phyloP scores from a whole-genome alignment of 1,140 invertebrate genomes.

The Physella acuta region DNA sequence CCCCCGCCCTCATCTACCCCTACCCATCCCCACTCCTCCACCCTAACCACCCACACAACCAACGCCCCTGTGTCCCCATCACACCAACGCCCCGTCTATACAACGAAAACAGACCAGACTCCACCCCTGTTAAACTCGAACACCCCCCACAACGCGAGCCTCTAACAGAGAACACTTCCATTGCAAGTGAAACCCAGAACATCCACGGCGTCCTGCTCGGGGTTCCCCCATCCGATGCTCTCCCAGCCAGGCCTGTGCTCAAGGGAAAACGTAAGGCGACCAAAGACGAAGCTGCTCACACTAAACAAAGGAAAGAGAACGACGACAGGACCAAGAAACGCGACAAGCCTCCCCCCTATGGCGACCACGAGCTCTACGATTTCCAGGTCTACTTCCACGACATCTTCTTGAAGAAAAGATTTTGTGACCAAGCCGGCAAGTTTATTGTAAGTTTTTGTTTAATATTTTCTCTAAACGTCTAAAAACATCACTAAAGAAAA shows the following conservation, averaged over 20 bases:
- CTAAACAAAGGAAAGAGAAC: not conserved
- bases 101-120: too few relatives aligned
- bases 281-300: not conserved
- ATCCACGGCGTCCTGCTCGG: not conserved
- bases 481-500: too few relatives aligned
- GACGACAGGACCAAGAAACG: not conserved
- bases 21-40: too few relatives aligned
- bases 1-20: too few relatives aligned
- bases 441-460: not conserved
- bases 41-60: too few relatives aligned
- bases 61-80: too few relatives aligned
- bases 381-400: not conserved
- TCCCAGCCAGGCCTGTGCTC: not conserved
- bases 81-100: too few relatives aligned
- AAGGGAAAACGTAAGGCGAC: not conserved
- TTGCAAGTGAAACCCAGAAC: not conserved
- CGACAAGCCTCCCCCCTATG: not conserved
- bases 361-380: not conserved
- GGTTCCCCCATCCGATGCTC: not conserved
- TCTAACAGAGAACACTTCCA: too few relatives aligned
- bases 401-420: not conserved
- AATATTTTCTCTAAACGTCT: too few relatives aligned
- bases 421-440: not conserved
- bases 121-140: too few relatives aligned
- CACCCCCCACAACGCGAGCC: too few relatives aligned